A percentile compares a stretch with the other conserved stretches of the same genome.
Conservation (phyloP, 2,113 vertebrate species). For the Forbesichthys papilliferus region DNA sequence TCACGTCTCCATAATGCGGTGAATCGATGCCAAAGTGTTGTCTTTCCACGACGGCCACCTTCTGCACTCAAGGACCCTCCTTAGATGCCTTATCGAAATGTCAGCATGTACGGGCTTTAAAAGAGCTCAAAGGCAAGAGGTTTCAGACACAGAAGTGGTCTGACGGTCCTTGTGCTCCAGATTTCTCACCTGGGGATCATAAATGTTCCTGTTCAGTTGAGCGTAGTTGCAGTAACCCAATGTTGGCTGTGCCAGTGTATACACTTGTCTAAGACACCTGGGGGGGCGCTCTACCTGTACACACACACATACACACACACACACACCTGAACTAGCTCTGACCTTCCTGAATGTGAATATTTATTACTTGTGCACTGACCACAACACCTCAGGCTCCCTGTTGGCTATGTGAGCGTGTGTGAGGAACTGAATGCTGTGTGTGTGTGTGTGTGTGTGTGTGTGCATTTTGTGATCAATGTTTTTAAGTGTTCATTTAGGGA, state of each 20-base stretch:
- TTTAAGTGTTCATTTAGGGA: conserved; percentile 66
- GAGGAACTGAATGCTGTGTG: conserved; percentile 5
- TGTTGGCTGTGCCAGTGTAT: conserved; percentile 8
- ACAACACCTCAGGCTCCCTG: conserved; percentile 61
- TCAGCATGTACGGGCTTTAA: conserved; percentile 38
- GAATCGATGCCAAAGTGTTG: not conserved
- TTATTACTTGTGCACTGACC: conserved; percentile 72
- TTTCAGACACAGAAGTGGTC: conserved; percentile 7
- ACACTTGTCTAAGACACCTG: conserved; percentile 15
- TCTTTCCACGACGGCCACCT: conserved; percentile 7
- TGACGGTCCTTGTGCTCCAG: no score
- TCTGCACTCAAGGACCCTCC: conserved; percentile 29
- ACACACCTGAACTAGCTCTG: conserved; percentile 52
- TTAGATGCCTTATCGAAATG: conserved; percentile 52
- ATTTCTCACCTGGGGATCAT: not conserved
- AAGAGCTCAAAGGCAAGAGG: not conserved
- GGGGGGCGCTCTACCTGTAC: conserved; percentile 12
- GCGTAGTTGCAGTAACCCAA: conserved; percentile 9
- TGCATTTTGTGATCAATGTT: conserved; percentile 40
- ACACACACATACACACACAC: conserved; percentile 4
- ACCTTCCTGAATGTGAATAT: conserved; percentile 74
- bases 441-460: conserved; percentile 1
- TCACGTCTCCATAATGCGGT: conserved; percentile 1
- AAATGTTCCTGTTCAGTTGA: conserved; percentile 25
- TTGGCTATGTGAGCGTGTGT: conserved; percentile 44